Conservation (phyloP, 2,888 invertebrate genomes). For the Scaptodrosophila latifasciaeformis region DNA sequence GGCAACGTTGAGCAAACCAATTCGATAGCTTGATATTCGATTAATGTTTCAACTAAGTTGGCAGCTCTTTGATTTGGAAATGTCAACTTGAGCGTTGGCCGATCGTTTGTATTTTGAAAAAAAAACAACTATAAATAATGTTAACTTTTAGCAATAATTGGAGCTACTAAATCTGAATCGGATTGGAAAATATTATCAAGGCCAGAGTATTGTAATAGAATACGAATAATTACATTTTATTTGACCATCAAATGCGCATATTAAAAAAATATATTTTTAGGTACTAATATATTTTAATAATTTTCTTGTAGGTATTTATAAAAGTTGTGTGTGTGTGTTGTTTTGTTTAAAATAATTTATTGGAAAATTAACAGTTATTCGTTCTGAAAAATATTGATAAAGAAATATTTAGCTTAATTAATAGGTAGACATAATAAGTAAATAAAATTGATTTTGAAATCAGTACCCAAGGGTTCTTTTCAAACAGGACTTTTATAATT, state of each 20-base stretch:
- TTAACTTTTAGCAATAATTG: too few species aligned
- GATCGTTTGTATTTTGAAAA: too few species aligned
- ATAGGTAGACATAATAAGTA: too few species aligned
- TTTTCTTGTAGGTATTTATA: constrained; percentile 15
- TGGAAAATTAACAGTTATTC: constrained; percentile 16
- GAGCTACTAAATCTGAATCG: too few species aligned
- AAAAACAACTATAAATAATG: too few species aligned
- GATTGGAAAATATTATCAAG: neutral
- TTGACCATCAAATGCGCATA: constrained; percentile 29
- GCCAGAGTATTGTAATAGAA: neutral
- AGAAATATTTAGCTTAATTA: neutral
- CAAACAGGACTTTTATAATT: constrained; percentile 4
- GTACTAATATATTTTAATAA: neutral
- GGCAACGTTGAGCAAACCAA: too few species aligned
- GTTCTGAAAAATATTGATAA: neutral
- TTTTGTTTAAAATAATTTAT: constrained; percentile 67
- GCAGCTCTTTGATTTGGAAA: too few species aligned
- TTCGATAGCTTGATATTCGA: neutral
- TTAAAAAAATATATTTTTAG: constrained; percentile 20
- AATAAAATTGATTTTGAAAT: too few species aligned
- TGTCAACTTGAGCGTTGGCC: too few species aligned
- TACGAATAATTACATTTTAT: constrained; percentile 39
- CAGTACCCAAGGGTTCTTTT: too few species aligned
- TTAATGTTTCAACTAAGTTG: neutral
- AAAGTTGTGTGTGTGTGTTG: constrained; percentile 19